Evolutionary conservation across 2,888 invertebrate genomes (phyloP).

Genomic region (Psylliodes chrysocephalus): DNA sequence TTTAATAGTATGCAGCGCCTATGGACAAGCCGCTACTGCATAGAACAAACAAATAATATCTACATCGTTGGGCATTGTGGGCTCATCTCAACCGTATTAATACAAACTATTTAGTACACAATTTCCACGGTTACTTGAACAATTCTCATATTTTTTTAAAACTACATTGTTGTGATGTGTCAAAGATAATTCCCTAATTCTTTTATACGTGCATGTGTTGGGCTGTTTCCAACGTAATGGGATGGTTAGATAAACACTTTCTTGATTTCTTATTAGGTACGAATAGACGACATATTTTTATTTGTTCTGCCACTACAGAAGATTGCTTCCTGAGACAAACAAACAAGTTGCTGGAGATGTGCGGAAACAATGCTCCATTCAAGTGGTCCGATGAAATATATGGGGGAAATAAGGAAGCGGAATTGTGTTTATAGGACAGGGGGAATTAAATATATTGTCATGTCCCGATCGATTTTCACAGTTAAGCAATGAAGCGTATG

Average conservation of each 20-base stretch:
- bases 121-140: slow-evolving; percentile 23
- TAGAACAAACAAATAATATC: too few species aligned
- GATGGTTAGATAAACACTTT: slow-evolving; percentile 42
- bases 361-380: slow-evolving; percentile 38
- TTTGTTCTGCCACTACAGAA: slow-evolving; percentile 53
- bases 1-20: too few species aligned
- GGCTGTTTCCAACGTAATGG: slow-evolving; percentile 27
- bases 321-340: slow-evolving; percentile 39
- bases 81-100: not conserved
- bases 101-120: slow-evolving; percentile 10
- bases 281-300: slow-evolving; percentile 35
- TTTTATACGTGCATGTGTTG: slow-evolving; percentile 14
- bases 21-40: too few species aligned
- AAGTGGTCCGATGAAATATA: slow-evolving; percentile 21
- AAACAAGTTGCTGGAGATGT: slow-evolving; percentile 19
- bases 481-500: too few species aligned
- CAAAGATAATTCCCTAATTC: slow-evolving; percentile 30
- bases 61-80: not conserved
- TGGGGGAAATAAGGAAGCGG: not conserved
- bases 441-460: too few species aligned
- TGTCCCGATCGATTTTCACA: too few species aligned
- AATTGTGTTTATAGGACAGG: not conserved
- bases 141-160: slow-evolving; percentile 20
- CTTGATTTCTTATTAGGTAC: slow-evolving; percentile 40
- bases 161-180: slow-evolving; percentile 22